Percentiles rank a stretch among this genome's conserved stretches.
Conservation (phyloP, 2,113 vertebrate genomes). For the Malurus elegans region DNA sequence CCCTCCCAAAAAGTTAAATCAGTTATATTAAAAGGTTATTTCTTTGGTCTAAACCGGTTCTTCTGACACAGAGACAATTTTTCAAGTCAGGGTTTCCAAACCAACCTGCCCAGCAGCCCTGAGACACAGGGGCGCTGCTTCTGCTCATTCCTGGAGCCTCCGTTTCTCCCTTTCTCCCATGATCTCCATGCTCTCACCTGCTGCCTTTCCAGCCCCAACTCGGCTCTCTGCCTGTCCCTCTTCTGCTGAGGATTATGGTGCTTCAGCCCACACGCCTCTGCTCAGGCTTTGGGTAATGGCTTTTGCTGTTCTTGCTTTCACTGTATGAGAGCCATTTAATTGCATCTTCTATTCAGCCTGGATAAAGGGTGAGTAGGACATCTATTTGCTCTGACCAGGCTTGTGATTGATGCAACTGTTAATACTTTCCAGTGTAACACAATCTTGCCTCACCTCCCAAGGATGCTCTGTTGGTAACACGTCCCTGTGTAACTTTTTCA, state of each 20-base stretch:
- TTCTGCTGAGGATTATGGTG: background rate
- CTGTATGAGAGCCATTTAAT: slow-evolving; percentile 40
- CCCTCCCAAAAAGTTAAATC: background rate
- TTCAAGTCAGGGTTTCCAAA: background rate
- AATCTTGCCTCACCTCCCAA: slow-evolving; percentile 53
- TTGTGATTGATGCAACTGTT: slow-evolving; percentile 59
- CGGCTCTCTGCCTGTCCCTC: background rate
- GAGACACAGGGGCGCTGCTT: fast-evolving
- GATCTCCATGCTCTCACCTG: fast-evolving
- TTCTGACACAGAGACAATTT: background rate
- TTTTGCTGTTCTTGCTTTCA: background rate
- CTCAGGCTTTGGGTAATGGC: background rate
- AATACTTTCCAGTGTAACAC: slow-evolving; percentile 56
- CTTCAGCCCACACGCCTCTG: background rate
- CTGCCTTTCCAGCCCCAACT: background rate
- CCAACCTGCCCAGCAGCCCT: background rate
- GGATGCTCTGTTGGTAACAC: slow-evolving; percentile 3
- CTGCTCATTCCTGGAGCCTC: background rate
- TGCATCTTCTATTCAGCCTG: slow-evolving; percentile 47
- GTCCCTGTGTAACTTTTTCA: slow-evolving; percentile 36
- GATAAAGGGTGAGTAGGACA: slow-evolving; percentile 50
- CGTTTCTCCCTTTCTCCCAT: background rate
- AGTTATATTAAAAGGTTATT: background rate
- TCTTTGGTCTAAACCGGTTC: background rate
- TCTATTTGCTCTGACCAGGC: slow-evolving; percentile 53